Percentiles rank a stretch among this genome's conserved stretches.
These are phyloP conservation scores for Fregata magnificens DNA, from an alignment of 2,113 vertebrate genomes.

Conservation along the genomic window DNA sequence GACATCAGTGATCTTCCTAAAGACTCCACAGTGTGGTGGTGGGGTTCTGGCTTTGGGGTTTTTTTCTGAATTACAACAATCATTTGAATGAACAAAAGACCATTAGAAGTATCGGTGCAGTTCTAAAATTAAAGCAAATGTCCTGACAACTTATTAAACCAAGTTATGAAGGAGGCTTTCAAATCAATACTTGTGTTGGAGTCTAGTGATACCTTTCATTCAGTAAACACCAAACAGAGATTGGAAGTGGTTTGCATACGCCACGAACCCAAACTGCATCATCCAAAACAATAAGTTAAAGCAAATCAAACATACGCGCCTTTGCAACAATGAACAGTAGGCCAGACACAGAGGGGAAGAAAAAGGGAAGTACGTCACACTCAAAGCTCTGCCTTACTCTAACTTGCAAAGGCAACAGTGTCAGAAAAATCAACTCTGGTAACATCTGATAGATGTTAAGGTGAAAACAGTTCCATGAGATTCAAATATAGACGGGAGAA, in stretches of 20 bases:
- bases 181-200: background rate
- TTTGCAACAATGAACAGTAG: background rate
- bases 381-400: background rate
- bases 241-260: rapidly evolving
- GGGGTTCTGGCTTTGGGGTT: background rate
- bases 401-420: background rate
- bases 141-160: background rate
- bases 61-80: background rate
- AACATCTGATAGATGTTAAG: background rate
- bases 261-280: background rate
- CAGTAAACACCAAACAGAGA: background rate
- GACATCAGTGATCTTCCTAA: conserved; percentile 31
- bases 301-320: background rate
- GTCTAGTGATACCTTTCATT: background rate
- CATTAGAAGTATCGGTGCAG: background rate
- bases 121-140: background rate
- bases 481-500: background rate
- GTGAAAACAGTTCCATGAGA: background rate
- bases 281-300: background rate
- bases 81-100: background rate
- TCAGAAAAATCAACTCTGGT: background rate
- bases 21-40: background rate
- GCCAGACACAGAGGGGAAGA: background rate
- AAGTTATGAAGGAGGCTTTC: background rate
- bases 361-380: background rate